Base-by-base conservation (phyloP, 2,797 vertebrate genomes). In the Cuniculus paca region DNA sequence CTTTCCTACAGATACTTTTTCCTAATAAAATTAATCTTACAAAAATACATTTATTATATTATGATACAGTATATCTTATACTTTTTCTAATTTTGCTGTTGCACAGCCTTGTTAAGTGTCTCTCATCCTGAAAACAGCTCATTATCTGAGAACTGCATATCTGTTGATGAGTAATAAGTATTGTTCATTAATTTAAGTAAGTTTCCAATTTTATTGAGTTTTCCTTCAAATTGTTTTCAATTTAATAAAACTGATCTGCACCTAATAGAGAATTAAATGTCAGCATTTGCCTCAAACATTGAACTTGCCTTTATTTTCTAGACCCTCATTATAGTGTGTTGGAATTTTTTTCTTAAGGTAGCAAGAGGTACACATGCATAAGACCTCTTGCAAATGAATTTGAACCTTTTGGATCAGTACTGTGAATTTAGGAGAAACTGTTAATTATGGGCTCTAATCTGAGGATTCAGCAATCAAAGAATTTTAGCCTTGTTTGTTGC, bases 171-270 rank as follows among this genome's bases (percentile, higher is more conserved):
- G 63, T 86, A 97, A 91, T 97, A 95, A 92, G 83, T 48, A 90
- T 45, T 94, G 75, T 88, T 97, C 88, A 94, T 96, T 97, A 96
- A 97, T 95, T 97, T 95, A 96, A 96, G 79, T 80, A 92, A 93
- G 84, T 87, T 92, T 96, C 90, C 86, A 89, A 92, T 97, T 89
- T 95, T 96, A 95, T 34, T 95, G 93, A 95, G 79, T 96, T 97
- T 96, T 65, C 68, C 75, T 97, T 91, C 91, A 93, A 96, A 96
- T 92, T 95, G 88, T 94, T 96, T 96, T 96, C 97, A 84, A 75
- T 96, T 96, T 97, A 95, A 96, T 96, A 96, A 97, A 96, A 87
- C 36, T 17, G 58, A 96, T 72, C 75, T 87, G 14, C 8, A 81
- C 80, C 91, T 96, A 93, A 90, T 80, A 96, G 72, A 94, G 77